Conservation (phyloP, 2,888 invertebrate species). For the Timema cristinae region DNA sequence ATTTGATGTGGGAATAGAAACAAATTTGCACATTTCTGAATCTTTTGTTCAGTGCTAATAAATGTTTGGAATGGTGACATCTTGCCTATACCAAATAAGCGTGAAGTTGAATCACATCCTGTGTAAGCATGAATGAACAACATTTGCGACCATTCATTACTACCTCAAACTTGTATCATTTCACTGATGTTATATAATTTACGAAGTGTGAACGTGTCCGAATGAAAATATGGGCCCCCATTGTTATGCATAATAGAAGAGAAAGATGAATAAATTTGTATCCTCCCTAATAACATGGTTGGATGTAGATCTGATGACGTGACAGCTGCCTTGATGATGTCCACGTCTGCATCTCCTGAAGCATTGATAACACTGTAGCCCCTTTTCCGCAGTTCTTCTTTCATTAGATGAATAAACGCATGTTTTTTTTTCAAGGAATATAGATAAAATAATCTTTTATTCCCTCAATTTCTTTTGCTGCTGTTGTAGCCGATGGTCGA, state of each 20-base stretch:
- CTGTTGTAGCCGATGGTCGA: background rate
- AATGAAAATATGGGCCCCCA: background rate
- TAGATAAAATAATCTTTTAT: background rate
- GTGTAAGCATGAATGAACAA: background rate
- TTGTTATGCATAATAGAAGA: background rate
- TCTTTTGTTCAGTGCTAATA: background rate
- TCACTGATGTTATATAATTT: background rate
- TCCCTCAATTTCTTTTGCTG: background rate
- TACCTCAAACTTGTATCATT: background rate
- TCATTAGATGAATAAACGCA: background rate
- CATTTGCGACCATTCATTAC: background rate
- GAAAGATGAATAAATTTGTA: background rate
- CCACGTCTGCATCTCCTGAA: no score
- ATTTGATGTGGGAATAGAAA: background rate
- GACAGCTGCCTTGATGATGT: constrained; percentile 2
- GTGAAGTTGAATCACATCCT: background rate
- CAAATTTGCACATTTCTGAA: background rate
- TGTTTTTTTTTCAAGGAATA: background rate
- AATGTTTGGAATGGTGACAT: background rate
- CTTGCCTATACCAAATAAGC: background rate
- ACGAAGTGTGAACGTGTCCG: background rate
- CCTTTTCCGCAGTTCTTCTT: constrained; percentile 1
- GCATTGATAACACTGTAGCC: background rate
- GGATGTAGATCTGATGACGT: background rate
- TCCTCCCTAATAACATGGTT: background rate